Evolutionary conservation across 2,113 vertebrate species (phyloP).

Genomic region (Myotis brandtii): DNA sequence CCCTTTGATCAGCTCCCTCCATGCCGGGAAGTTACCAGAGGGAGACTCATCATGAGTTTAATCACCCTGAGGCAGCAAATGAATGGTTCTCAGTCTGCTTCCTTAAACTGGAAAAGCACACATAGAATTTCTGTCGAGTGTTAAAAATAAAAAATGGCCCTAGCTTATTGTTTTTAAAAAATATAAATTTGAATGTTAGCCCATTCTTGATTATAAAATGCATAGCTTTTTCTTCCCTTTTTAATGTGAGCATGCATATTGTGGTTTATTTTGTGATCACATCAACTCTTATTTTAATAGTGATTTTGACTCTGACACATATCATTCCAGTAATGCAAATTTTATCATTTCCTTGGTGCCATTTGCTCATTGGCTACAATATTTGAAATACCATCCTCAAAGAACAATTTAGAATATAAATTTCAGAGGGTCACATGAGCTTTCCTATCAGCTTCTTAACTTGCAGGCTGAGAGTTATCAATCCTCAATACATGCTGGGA

Average conservation of each 20-base stretch:
- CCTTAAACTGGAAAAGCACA: not conserved
- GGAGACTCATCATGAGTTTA: not conserved
- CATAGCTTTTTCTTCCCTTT: not conserved
- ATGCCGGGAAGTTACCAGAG: not conserved
- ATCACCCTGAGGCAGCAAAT: not conserved
- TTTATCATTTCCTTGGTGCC: not conserved
- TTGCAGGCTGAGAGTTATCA: not conserved
- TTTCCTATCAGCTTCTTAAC: not conserved
- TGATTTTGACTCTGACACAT: not conserved
- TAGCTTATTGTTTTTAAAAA: constrained; percentile 7
- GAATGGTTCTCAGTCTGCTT: not conserved
- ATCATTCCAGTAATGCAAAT: not conserved
- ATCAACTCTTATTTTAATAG: not conserved
- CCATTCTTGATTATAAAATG: not conserved
- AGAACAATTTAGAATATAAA: not conserved
- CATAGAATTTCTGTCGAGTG: not conserved
- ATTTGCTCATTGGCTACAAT: not conserved
- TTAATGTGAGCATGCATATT: not conserved
- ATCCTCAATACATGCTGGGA: not conserved
- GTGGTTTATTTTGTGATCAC: not conserved
- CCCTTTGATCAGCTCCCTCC: not conserved
- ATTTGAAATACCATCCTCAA: not conserved
- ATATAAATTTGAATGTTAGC: not conserved
- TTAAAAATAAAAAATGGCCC: constrained; percentile 39
- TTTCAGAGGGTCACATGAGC: not conserved